Percentiles rank a stretch among this genome's conserved stretches.
Conservation (phyloP, 2,113 vertebrate species). For the Pelmatolapia mariae region DNA sequence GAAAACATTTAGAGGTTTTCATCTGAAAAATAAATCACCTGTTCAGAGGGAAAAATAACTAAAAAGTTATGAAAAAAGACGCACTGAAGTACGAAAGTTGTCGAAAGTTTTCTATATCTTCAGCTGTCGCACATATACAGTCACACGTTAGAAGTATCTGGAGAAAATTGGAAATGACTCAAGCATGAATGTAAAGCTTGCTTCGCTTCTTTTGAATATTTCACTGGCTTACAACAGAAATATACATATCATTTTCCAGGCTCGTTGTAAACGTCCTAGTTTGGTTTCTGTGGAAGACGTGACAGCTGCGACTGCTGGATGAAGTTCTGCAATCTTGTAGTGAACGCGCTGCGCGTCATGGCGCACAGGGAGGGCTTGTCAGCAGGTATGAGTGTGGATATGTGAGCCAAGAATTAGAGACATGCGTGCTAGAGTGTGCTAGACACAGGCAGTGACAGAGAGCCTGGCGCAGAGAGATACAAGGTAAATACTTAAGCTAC, state of each 20-base stretch:
- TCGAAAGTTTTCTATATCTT: background rate
- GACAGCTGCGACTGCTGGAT: background rate
- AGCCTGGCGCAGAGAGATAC: background rate
- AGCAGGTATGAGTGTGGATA: conserved; percentile 28
- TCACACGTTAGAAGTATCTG: background rate
- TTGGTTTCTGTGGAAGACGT: background rate
- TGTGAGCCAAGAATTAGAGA: conserved; percentile 1
- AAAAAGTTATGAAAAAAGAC: background rate
- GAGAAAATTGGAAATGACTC: background rate
- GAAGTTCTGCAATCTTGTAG: background rate
- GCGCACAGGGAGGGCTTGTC: conserved; percentile 36
- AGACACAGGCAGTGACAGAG: background rate
- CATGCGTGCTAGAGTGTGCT: conserved; percentile 9
- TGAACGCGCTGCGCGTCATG: background rate
- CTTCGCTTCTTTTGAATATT: background rate
- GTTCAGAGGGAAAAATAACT: background rate
- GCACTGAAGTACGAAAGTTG: background rate
- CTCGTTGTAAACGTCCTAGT: background rate
- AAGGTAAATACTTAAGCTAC: background rate
- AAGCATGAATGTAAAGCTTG: background rate
- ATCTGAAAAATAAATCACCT: background rate
- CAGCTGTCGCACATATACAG: background rate
- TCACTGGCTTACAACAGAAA: background rate
- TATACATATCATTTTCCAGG: background rate
- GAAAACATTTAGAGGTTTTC: background rate